Conservation (phyloP, 2,113 vertebrate genomes). For the Acrocephalus kingi region DNA sequence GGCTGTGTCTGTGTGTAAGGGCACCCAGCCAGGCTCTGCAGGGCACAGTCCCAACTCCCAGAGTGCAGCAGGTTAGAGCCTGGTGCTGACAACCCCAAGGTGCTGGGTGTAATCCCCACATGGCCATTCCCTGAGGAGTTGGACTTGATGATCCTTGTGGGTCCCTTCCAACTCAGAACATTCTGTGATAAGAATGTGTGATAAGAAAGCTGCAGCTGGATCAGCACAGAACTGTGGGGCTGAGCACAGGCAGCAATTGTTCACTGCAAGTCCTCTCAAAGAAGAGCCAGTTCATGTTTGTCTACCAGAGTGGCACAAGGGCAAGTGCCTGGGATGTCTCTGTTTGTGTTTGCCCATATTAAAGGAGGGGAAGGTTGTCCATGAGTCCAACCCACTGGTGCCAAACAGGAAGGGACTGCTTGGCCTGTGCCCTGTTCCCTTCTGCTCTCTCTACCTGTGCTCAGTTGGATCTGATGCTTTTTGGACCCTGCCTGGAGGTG, state of each 20-base stretch:
- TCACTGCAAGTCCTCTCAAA: neutral
- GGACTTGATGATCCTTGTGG: neutral
- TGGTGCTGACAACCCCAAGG: neutral
- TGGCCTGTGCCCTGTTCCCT: neutral
- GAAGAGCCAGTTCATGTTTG: neutral
- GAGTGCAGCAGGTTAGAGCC: neutral
- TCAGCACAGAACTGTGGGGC: neutral
- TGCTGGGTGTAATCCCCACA: no score
- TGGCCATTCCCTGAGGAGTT: neutral
- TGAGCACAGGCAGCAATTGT: neutral
- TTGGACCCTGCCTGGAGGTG: neutral
- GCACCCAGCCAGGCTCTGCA: neutral
- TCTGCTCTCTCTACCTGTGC: rapidly evolving
- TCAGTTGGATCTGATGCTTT: neutral
- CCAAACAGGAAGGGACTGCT: neutral
- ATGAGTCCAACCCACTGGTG: neutral
- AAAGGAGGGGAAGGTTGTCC: neutral
- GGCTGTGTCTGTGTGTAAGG: neutral
- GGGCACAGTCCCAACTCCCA: neutral
- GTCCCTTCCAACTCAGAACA: neutral
- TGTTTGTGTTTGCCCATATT: neutral
- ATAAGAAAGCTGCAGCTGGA: neutral
- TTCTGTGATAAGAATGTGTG: neutral
- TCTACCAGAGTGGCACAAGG: neutral
- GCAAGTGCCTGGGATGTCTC: neutral